A percentile compares a stretch with the other conserved stretches of the same genome.
These are phyloP conservation scores for Mus spicilegus DNA, from an alignment of 2,113 vertebrate species.

Conservation along the genomic window DNA sequence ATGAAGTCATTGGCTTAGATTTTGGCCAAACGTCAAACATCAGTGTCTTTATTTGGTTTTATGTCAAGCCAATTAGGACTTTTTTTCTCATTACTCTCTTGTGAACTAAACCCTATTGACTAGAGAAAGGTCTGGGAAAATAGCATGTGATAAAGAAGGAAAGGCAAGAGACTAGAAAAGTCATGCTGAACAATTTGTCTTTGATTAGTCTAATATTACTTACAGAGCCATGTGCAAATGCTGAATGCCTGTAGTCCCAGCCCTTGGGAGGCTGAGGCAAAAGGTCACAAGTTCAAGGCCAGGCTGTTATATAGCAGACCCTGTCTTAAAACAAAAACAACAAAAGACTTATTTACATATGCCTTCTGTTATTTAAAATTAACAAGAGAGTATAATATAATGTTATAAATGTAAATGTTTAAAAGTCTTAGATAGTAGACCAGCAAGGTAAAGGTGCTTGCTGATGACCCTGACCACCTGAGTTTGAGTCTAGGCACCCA, in stretches of 20 bases:
- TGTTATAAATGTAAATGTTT: slow-evolving; percentile 11
- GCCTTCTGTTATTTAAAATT: background rate
- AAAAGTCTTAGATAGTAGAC: background rate
- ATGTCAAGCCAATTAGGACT: background rate
- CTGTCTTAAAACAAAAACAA: background rate
- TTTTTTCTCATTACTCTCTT: slow-evolving; percentile 13
- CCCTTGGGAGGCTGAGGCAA: background rate
- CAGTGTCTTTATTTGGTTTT: slow-evolving; percentile 5
- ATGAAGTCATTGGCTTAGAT: slow-evolving; percentile 31
- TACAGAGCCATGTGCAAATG: background rate
- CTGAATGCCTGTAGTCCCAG: background rate
- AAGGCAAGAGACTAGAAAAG: background rate
- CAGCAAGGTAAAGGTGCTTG: background rate
- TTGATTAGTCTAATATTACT: slow-evolving; percentile 49
- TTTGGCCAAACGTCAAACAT: slow-evolving; percentile 15
- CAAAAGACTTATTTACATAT: background rate
- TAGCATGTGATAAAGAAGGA: background rate
- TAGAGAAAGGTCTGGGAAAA: slow-evolving; percentile 47
- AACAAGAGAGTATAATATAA: background rate
- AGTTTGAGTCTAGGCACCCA: background rate
- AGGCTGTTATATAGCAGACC: background rate
- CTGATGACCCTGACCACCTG: background rate
- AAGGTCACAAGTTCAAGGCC: background rate
- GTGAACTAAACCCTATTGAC: slow-evolving; percentile 36
- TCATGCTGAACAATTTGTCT: slow-evolving; percentile 15